Conservation (phyloP, 2,888 invertebrate genomes). For the Aporophyla lueneburgensis region DNA sequence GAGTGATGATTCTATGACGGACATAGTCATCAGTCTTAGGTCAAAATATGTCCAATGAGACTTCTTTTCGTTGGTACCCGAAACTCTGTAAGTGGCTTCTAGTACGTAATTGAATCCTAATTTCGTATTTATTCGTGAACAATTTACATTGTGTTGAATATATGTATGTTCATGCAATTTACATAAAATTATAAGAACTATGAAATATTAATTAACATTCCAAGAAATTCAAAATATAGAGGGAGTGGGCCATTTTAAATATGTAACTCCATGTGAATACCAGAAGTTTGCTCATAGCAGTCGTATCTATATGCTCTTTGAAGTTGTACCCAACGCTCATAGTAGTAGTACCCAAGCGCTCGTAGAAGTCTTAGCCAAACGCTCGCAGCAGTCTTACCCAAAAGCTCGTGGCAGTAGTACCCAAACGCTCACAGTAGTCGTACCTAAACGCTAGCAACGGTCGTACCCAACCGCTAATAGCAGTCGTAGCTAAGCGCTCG, state of each 20-base stretch:
- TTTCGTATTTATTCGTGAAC: too few relatives aligned
- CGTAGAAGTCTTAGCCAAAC: neutral
- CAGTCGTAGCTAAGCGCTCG: neutral
- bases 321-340: neutral
- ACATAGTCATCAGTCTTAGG: neutral
- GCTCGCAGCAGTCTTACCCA: too few relatives aligned
- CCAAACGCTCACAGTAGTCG: too few relatives aligned
- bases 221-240: too few relatives aligned
- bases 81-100: too few relatives aligned
- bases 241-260: conserved; percentile 90
- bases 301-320: neutral
- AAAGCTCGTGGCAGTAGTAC: too few relatives aligned
- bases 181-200: too few relatives aligned
- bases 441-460: neutral
- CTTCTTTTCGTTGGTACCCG: neutral
- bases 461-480: neutral
- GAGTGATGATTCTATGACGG: neutral
- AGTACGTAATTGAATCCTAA: too few relatives aligned
- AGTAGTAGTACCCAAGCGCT: neutral
- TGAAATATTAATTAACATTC: too few relatives aligned
- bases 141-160: too few relatives aligned
- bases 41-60: neutral
- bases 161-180: too few relatives aligned
- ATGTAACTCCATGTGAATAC: neutral
- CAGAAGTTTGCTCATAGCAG: neutral